Conservation (phyloP, 2,113 vertebrate genomes). For the Tragelaphus buxtoni region DNA sequence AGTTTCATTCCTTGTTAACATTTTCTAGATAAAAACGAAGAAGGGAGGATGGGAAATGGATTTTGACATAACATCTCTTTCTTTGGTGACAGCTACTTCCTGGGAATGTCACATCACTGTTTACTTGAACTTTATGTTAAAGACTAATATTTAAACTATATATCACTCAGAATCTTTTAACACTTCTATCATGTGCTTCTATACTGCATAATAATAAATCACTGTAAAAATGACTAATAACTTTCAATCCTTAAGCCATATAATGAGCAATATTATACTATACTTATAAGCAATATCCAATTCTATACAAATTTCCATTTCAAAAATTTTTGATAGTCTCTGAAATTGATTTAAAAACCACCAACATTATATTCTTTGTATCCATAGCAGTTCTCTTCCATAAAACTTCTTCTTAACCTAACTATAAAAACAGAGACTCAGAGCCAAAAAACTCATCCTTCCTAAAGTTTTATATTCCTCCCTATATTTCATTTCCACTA, state of each 20-base stretch:
- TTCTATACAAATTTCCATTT: not conserved
- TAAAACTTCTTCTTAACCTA: not conserved
- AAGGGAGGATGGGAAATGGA: not conserved
- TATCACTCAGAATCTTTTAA: not conserved
- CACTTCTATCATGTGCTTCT: not conserved
- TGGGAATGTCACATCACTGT: not conserved
- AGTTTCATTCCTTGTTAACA: not conserved
- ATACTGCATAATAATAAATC: not conserved
- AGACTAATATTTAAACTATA: not conserved
- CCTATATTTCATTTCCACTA: not conserved
- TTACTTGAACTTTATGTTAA: not conserved
- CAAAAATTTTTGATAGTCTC: not conserved
- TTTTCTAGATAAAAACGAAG: not conserved
- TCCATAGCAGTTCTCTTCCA: not conserved
- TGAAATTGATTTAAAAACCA: conserved; percentile 13
- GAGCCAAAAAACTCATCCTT: not conserved
- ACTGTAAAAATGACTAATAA: not conserved
- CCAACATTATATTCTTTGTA: conserved; percentile 2
- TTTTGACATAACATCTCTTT: not conserved
- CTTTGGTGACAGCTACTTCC: not conserved
- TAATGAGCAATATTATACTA: not conserved
- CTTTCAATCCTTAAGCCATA: not conserved
- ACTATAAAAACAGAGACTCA: not conserved
- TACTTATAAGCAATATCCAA: not conserved
- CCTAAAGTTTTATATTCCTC: not conserved